Evolutionary conservation across 53 echinoderm and acorn worm species (phyloP), one percentile per base, ranked within the genome.

Genomic region (Arbacia lixula): DNA sequence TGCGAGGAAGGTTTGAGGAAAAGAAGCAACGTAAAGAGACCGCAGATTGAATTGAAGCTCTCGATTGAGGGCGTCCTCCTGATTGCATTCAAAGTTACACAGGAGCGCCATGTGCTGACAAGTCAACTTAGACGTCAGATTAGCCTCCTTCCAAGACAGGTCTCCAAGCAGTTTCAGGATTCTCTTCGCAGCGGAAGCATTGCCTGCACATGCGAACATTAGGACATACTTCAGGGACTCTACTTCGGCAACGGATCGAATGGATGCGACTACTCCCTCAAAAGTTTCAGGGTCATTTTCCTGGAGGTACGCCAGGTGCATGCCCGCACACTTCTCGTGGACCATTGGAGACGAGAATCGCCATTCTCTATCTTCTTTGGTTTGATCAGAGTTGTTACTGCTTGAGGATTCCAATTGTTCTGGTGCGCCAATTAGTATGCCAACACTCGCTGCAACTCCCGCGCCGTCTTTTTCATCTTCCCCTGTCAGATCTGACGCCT

Each of bases 31-130:
- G 5, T 46, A 49, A 6, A 81, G 20, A 19, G 82, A 81, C 6
- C 82, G 28, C 8, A 81, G 37, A 41, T 12, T 81, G 50, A 43
- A 30, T 50, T 81, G 82, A 27, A 81, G 64, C 31, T 81, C 82
- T 3, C 82, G 29, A 50, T 81, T 81, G 5, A 81, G 41, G 28
- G 49, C 64, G 16, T 81, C 82, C 19, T 20, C 62, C 16, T 64
- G 49, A 32, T 81, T 62, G n/a, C 82, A 81, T 32, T 81, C 82
- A 29, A 81, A 63, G 33, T 81, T 81, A 33, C 82, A 81, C 61
- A 63, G 62, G 12, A 81, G 42, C 3, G 42, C 64, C 41, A 81
- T 40, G 21, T 81, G 49, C 40, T 81, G 82, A n/a, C 62, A 42
- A 22, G 2, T 12, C 46, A 35, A 30, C 17, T 2, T 42, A 61